phyloP scores from a whole-genome alignment of 2,797 vertebrate species.

The Sebastes diaconus region DNA sequence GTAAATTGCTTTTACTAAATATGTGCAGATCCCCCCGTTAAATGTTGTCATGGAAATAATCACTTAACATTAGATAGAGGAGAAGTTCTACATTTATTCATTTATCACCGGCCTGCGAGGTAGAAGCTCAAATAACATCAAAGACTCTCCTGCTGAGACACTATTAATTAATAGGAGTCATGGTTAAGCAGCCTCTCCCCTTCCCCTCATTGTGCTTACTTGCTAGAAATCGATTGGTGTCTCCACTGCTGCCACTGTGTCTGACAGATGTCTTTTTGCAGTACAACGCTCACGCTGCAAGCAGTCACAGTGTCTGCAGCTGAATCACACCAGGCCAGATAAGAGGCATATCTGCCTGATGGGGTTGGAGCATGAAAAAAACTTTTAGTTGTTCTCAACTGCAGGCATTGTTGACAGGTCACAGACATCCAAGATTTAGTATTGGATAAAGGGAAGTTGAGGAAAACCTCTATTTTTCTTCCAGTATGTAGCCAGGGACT shows the following conservation, averaged over 20 bases:
- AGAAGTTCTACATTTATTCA: conserved; percentile 45
- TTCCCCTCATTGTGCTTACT: conserved; percentile 75
- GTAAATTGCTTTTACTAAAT: conserved; percentile 38
- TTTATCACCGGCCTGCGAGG: conserved; percentile 40
- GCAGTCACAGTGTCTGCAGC: conserved; percentile 65
- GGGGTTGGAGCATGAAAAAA: conserved; percentile 46
- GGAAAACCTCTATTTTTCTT: neutral
- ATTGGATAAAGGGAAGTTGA: conserved; percentile 13
- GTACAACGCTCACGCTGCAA: conserved; percentile 45
- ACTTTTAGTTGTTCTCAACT: conserved; percentile 38
- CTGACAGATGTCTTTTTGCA: conserved; percentile 73
- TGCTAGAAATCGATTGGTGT: conserved; percentile 77
- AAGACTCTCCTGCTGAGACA: conserved; percentile 68
- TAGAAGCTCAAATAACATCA: conserved; percentile 61
- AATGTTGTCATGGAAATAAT: conserved; percentile 27
- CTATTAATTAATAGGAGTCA: conserved; percentile 82
- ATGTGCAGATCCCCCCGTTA: neutral
- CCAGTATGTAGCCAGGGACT: neutral
- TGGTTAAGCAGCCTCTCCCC: conserved; percentile 58
- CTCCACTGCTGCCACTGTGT: conserved; percentile 70
- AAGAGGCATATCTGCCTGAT: conserved; percentile 54
- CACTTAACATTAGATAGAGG: conserved; percentile 50
- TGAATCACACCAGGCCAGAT: conserved; percentile 48
- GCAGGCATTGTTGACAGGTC: conserved; percentile 41
- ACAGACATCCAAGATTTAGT: conserved; percentile 23